A percentile compares a stretch with the other conserved stretches of the same genome.
These are phyloP conservation scores for Sthenelais limicola DNA, from an alignment of 2,888 invertebrate genomes.

Conservation along the genomic window DNA sequence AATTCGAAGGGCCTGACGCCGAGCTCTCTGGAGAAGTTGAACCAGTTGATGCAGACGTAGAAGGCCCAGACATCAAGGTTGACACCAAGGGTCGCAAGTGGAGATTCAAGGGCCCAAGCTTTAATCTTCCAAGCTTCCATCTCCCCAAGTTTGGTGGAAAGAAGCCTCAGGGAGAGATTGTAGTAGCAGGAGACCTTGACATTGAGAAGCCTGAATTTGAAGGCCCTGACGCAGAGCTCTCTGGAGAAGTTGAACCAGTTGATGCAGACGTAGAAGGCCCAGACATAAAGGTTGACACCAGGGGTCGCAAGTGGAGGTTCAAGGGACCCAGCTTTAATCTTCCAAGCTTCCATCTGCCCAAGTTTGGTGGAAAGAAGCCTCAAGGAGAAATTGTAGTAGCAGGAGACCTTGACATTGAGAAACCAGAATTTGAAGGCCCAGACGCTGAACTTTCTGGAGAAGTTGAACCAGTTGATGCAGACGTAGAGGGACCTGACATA, in stretches of 20 bases:
- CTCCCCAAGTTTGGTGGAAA: too few relatives aligned
- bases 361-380: slow-evolving; percentile 5
- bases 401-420: slow-evolving; percentile 15
- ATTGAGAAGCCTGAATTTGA: slow-evolving; percentile 16
- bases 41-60: too few relatives aligned
- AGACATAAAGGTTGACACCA: slow-evolving; percentile 4
- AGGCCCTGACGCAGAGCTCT: too few relatives aligned
- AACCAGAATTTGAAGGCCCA: slow-evolving; percentile 18
- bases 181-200: not conserved
- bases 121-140: too few relatives aligned
- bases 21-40: too few relatives aligned
- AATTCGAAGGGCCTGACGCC: too few relatives aligned
- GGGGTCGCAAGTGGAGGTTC: slow-evolving; percentile 25
- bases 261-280: slow-evolving; percentile 20
- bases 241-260: slow-evolving; percentile 22
- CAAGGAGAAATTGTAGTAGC: slow-evolving; percentile 18
- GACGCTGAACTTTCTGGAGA: slow-evolving; percentile 19
- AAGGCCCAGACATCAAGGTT: too few relatives aligned
- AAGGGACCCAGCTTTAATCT: slow-evolving; percentile 20
- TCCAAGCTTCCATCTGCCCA: slow-evolving; percentile 21
- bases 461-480: too few relatives aligned
- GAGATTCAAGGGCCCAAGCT: too few relatives aligned
- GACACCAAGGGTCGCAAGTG: too few relatives aligned
- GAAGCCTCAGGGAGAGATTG: too few relatives aligned
- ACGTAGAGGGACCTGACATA: slow-evolving; percentile 13